Conservation (phyloP, 2,113 vertebrate species). For the Lanius collurio region DNA sequence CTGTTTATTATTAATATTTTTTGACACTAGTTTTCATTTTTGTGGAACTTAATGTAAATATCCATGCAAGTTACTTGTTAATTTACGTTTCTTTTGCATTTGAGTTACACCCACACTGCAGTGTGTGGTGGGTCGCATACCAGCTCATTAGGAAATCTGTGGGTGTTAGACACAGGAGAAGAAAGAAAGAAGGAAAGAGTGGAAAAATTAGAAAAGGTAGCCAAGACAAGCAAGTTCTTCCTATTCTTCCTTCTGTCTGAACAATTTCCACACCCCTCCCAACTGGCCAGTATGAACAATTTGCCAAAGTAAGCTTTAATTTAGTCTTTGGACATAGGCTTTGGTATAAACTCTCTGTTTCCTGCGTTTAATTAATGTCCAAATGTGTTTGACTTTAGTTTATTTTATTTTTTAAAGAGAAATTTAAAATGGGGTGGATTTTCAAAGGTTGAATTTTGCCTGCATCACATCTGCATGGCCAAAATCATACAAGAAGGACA, state of each 20-base stretch:
- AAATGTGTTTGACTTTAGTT: conserved; percentile 6
- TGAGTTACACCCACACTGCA: conserved; percentile 33
- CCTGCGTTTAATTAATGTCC: conserved; percentile 5
- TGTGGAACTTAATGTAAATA: conserved; percentile 3
- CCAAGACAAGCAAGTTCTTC: conserved; percentile 80
- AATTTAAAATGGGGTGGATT: neutral
- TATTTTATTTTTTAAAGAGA: conserved; percentile 22
- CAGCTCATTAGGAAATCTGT: conserved; percentile 71
- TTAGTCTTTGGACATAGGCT: conserved; percentile 35
- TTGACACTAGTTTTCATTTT: neutral
- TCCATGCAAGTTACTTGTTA: neutral
- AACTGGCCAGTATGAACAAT: conserved; percentile 14
- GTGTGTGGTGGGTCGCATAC: conserved; percentile 63
- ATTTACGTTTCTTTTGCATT: conserved; percentile 31
- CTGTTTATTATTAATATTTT: neutral
- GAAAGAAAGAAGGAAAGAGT: conserved; percentile 57
- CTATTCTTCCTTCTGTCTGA: conserved; percentile 74
- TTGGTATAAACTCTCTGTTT: conserved; percentile 31
- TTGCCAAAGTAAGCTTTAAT: conserved; percentile 77
- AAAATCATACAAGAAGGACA: neutral
- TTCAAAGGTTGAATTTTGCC: conserved; percentile 1
- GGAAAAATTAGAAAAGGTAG: conserved; percentile 66
- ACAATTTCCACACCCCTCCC: conserved; percentile 61
- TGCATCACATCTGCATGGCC: neutral
- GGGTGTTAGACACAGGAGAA: conserved; percentile 69